Evolutionary conservation across 1,140 invertebrate genomes (phyloP).

Genomic region (Oncopeltus fasciatus): DNA sequence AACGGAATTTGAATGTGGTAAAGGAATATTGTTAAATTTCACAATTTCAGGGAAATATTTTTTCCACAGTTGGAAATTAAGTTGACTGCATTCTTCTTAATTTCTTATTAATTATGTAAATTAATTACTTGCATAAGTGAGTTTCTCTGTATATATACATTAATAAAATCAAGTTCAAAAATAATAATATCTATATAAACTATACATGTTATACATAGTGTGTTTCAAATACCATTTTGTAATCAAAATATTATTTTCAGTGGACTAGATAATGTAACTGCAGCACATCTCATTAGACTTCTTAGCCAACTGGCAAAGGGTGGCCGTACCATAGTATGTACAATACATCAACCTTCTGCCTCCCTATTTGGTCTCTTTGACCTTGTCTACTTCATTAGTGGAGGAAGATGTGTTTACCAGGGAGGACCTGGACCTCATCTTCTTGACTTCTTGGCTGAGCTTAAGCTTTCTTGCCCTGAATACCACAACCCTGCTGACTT

Average conservation of each 20-base stretch:
- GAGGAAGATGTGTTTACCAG: constrained; percentile 57
- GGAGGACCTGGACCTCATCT: constrained; percentile 45
- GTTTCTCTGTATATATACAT: too few species aligned
- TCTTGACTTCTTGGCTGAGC: constrained; percentile 50
- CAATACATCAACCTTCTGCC: constrained; percentile 71
- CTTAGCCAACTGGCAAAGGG: constrained; percentile 40
- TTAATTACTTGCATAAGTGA: too few species aligned
- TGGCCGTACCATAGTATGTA: constrained; percentile 63
- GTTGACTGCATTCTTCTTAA: too few species aligned
- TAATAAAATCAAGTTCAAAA: too few species aligned
- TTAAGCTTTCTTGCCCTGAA: constrained; percentile 53
- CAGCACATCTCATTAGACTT: constrained; percentile 47
- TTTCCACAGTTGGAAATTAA: too few species aligned
- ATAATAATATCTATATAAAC: too few species aligned
- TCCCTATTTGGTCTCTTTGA: constrained; percentile 66
- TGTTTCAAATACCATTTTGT: too few species aligned
- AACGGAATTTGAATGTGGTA: too few species aligned
- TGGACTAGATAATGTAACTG: constrained; percentile 58
- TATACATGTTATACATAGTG: too few species aligned
- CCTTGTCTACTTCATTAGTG: constrained; percentile 46
- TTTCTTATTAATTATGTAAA: too few species aligned
- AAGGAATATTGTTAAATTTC: too few species aligned
- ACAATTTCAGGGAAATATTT: too few species aligned
- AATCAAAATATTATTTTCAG: constrained; percentile 30
- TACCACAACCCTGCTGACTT: constrained; percentile 75